Evolutionary conservation across 1,140 invertebrate species (phyloP).

Genomic region (Cydia fagiglandana): DNA sequence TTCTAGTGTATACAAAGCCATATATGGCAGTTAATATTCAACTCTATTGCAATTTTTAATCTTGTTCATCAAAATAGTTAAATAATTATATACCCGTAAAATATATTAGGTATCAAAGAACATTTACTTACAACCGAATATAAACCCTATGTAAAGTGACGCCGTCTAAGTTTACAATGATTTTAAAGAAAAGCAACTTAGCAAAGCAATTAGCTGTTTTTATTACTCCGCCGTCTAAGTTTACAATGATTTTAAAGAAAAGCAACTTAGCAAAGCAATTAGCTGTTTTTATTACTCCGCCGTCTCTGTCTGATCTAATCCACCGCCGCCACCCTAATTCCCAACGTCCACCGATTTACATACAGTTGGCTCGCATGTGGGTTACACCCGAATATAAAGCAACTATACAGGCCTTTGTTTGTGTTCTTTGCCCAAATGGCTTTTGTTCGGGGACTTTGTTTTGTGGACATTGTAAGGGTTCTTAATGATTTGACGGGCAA

Average conservation of each 20-base stretch:
- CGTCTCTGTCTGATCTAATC: not conserved
- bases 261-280: not conserved
- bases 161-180: no score
- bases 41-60: no score
- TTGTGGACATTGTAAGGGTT: not conserved
- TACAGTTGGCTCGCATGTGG: conserved; percentile 20
- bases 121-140: no score
- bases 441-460: conserved; percentile 14
- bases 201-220: not conserved
- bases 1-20: no score
- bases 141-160: no score
- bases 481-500: not conserved
- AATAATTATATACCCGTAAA: no score
- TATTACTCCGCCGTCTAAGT: not conserved
- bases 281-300: not conserved
- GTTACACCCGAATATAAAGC: conserved; percentile 23
- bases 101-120: no score
- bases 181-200: not conserved
- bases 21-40: no score
- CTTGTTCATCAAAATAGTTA: no score
- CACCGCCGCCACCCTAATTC: conserved; percentile 6
- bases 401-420: conserved; percentile 19
- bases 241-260: no score
- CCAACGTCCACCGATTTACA: conserved; percentile 21
- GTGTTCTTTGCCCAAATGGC: conserved; percentile 19